Conservation (phyloP, 1,140 invertebrate species). For the Drosophila triauraria region DNA sequence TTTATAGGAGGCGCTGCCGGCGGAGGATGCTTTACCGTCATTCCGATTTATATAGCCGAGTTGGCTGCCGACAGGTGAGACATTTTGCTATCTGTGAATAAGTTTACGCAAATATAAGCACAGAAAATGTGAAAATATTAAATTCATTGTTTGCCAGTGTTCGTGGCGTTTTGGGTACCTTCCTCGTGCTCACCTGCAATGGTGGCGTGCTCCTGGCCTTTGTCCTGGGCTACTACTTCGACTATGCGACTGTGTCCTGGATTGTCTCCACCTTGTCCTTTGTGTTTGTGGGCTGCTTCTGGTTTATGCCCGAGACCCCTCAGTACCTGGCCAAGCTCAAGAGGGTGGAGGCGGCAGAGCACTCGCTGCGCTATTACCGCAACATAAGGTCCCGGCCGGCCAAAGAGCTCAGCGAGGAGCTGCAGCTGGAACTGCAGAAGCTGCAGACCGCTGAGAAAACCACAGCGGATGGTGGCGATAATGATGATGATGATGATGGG, state of each 20-base stretch:
- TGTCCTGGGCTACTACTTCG: conserved; percentile 85
- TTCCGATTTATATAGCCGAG: conserved; percentile 86
- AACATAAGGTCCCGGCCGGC: conserved; percentile 55
- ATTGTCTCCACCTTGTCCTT: conserved; percentile 85
- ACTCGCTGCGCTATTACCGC: conserved; percentile 71
- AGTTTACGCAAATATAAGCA: too few species aligned
- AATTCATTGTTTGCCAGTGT: conserved; percentile 42
- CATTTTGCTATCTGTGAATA: background rate
- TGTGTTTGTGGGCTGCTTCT: conserved; percentile 85
- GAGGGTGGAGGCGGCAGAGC: conserved; percentile 82
- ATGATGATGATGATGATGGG: background rate
- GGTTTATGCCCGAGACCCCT: conserved; percentile 86
- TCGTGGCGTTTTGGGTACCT: conserved; percentile 86
- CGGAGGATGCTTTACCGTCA: conserved; percentile 84
- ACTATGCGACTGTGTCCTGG: conserved; percentile 85
- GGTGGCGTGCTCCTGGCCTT: conserved; percentile 86
- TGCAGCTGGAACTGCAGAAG: conserved; percentile 72
- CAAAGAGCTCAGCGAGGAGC: conserved; percentile 57
- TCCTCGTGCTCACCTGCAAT: conserved; percentile 86
- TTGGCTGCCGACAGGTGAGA: conserved; percentile 83
- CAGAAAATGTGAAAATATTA: background rate
- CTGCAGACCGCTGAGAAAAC: conserved; percentile 46
- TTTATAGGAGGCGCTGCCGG: conserved; percentile 85
- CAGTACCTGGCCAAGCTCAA: conserved; percentile 86
- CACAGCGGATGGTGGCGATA: conserved; percentile 1